These are phyloP conservation scores for Ariopsis seemanni DNA, from an alignment of 2,113 vertebrate genomes.

Conservation along the genomic window DNA sequence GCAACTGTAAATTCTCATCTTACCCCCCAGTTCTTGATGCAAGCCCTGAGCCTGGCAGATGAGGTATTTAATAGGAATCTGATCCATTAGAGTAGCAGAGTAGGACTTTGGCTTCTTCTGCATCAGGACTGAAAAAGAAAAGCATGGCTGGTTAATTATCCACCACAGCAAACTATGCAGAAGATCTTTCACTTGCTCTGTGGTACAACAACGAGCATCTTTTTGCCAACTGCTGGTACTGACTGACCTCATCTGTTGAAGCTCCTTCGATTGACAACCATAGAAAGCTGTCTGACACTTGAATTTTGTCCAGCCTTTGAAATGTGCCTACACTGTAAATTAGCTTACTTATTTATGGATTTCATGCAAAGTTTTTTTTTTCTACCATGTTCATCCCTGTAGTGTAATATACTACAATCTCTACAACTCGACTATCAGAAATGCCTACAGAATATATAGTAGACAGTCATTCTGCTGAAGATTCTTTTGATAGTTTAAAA, in stretches of 20 bases:
- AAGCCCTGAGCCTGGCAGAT: conserved; percentile 95
- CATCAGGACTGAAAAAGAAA: conserved; percentile 80
- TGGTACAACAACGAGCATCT: neutral
- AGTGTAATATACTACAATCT: too few species aligned
- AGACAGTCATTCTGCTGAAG: too few species aligned
- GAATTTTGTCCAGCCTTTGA: neutral
- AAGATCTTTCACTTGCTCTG: conserved; percentile 59
- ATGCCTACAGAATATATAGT: too few species aligned
- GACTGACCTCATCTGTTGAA: neutral
- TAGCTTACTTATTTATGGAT: neutral
- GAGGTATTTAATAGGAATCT: conserved; percentile 97
- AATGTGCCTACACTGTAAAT: neutral
- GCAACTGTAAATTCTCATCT: conserved; percentile 6
- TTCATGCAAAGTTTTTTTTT: neutral
- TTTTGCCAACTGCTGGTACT: neutral
- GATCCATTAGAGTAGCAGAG: conserved; percentile 94
- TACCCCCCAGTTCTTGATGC: conserved; percentile 95
- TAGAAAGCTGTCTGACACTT: neutral
- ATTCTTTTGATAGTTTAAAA: too few species aligned
- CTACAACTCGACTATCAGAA: too few species aligned
- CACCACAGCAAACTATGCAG: neutral
- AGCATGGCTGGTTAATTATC: conserved; percentile 4
- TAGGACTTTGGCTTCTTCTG: conserved; percentile 96
- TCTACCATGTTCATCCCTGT: too few species aligned
- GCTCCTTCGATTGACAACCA: neutral